Percentiles rank a stretch among this genome's conserved stretches.
These are phyloP conservation scores for Paradoxurus hermaphroditus DNA, from an alignment of 2,113 vertebrate genomes.

Conservation along the genomic window DNA sequence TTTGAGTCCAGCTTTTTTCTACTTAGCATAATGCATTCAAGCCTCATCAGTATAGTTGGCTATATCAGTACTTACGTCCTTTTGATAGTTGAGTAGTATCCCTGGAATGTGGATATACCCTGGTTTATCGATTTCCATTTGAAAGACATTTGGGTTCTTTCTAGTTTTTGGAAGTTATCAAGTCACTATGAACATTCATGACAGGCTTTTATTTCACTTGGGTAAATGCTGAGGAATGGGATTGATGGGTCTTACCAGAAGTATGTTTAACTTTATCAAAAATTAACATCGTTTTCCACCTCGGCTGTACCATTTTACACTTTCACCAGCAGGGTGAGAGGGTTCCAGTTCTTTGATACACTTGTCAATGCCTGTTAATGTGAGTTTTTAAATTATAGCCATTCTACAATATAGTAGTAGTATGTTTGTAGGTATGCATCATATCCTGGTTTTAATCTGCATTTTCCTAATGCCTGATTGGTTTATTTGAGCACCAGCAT, in stretches of 20 bases:
- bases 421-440: background rate
- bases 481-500: background rate
- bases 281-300: background rate
- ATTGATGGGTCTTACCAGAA: background rate
- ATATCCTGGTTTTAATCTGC: background rate
- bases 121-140: background rate
- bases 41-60: background rate
- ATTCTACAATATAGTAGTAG: background rate
- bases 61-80: background rate
- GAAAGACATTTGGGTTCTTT: background rate
- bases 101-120: background rate
- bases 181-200: background rate
- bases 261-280: background rate
- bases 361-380: background rate
- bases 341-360: background rate
- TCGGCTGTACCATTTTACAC: background rate
- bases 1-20: background rate
- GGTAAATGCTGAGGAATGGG: background rate
- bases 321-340: background rate
- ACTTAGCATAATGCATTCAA: background rate
- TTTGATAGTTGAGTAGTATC: background rate
- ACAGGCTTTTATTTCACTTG: background rate
- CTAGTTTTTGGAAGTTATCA: background rate
- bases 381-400: background rate
- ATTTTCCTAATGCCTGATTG: background rate